These are phyloP conservation scores for Orestias chungarensis DNA, from an alignment of 2,797 vertebrate species.

Conservation along the genomic window DNA sequence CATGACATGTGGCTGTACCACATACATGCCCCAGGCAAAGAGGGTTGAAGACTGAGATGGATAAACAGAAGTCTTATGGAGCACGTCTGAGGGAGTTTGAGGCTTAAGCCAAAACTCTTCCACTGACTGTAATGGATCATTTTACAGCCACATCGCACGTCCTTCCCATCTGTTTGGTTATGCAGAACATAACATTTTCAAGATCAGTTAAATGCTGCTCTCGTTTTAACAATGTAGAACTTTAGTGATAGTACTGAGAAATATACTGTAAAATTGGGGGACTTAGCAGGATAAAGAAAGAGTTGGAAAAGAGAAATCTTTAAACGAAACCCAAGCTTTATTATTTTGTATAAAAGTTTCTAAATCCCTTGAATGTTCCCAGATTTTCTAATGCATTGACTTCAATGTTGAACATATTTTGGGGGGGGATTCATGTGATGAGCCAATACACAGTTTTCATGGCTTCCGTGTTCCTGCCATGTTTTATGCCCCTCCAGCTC, in stretches of 20 bases:
- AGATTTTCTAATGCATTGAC: not conserved
- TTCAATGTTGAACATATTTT: not conserved
- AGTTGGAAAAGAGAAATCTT: not conserved
- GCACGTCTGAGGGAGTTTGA: slow-evolving; percentile 9
- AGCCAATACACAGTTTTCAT: not conserved
- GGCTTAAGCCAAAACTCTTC: slow-evolving; percentile 17
- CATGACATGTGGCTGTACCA: slow-evolving; percentile 39
- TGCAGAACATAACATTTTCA: slow-evolving; percentile 33
- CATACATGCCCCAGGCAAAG: slow-evolving; percentile 48
- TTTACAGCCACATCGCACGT: slow-evolving; percentile 38
- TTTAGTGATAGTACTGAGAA: not conserved
- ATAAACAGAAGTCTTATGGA: slow-evolving; percentile 18
- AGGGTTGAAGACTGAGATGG: slow-evolving; percentile 20
- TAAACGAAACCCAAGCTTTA: not conserved
- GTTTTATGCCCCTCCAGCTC: not conserved
- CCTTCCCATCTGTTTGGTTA: slow-evolving; percentile 9
- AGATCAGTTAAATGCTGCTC: slow-evolving; percentile 28
- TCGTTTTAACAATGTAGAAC: slow-evolving; percentile 11
- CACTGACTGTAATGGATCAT: slow-evolving; percentile 44
- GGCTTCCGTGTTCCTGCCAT: not conserved
- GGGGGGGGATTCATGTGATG: not conserved
- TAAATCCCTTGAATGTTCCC: not conserved
- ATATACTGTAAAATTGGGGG: not conserved
- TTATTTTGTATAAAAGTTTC: not conserved
- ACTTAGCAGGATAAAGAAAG: not conserved